These are phyloP conservation scores for Drosophila engyochracea DNA, from an alignment of 2,888 invertebrate genomes.

Conservation along the genomic window DNA sequence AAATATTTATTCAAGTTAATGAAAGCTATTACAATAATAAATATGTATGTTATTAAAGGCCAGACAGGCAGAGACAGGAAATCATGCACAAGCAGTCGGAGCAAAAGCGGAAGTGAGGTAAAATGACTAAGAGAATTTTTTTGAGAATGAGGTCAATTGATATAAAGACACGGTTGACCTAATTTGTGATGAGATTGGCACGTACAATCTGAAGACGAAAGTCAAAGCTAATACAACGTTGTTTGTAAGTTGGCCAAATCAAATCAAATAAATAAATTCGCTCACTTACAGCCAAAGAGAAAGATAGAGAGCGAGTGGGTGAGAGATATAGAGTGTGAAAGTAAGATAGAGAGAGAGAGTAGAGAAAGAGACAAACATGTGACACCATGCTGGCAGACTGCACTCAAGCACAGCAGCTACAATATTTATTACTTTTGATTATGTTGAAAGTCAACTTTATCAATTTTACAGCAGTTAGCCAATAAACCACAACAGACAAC, in stretches of 20 bases:
- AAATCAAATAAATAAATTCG: constrained; percentile 66
- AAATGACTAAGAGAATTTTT: constrained; percentile 8
- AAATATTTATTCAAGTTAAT: constrained; percentile 48
- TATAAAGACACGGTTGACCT: constrained; percentile 45
- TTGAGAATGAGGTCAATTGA: background rate
- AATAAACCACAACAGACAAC: constrained; percentile 75
- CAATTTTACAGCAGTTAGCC: constrained; percentile 80
- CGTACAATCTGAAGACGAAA: constrained; percentile 43
- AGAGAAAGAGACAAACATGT: constrained; percentile 42
- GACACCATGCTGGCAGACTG: constrained; percentile 68
- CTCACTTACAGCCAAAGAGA: constrained; percentile 29
- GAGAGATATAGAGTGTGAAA: background rate
- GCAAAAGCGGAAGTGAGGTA: constrained; percentile 22
- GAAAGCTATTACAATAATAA: constrained; percentile 34
- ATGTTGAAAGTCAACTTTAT: constrained; percentile 81
- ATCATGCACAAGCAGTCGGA: constrained; percentile 13
- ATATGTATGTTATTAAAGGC: constrained; percentile 1
- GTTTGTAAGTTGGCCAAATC: constrained; percentile 59
- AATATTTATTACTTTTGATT: constrained; percentile 81
- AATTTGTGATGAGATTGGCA: constrained; percentile 64
- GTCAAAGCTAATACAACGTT: constrained; percentile 34
- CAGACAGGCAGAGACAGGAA: constrained; percentile 31
- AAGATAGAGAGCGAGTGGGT: background rate
- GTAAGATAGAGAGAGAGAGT: background rate
- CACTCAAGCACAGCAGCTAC: constrained; percentile 79